A percentile compares a stretch with the other conserved stretches of the same genome.
Conservation (phyloP, 2,113 vertebrate species). For the Tauraco erythrolophus region DNA sequence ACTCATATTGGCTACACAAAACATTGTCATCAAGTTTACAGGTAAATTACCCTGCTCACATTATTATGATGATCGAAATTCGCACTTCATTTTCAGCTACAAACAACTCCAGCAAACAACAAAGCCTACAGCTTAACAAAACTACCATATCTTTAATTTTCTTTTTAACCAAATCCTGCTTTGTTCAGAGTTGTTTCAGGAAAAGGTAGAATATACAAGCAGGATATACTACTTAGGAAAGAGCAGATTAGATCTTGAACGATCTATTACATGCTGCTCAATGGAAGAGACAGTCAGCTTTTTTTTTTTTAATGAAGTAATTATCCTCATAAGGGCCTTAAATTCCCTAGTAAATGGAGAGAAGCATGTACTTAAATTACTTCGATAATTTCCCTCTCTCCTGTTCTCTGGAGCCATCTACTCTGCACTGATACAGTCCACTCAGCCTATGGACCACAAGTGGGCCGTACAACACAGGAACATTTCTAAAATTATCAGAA, state of each 20-base stretch:
- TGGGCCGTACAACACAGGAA: not conserved
- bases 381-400: not conserved
- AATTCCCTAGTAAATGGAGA: not conserved
- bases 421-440: not conserved
- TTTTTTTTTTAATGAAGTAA: not conserved
- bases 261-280: not conserved
- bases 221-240: not conserved
- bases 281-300: not conserved
- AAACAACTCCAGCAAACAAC: not conserved
- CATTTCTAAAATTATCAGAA: not conserved
- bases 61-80: not conserved
- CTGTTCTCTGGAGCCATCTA: not conserved
- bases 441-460: not conserved
- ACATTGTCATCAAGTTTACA: not conserved
- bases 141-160: not conserved
- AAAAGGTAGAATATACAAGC: not conserved
- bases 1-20: not conserved
- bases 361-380: not conserved
- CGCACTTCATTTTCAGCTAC: not conserved
- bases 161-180: not conserved
- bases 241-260: not conserved
- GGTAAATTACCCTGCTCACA: not conserved
- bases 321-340: not conserved
- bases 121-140: not conserved
- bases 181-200: not conserved